These are phyloP conservation scores for Oscheius onirici DNA, from an alignment of 2,888 invertebrate genomes.

Conservation along the genomic window DNA sequence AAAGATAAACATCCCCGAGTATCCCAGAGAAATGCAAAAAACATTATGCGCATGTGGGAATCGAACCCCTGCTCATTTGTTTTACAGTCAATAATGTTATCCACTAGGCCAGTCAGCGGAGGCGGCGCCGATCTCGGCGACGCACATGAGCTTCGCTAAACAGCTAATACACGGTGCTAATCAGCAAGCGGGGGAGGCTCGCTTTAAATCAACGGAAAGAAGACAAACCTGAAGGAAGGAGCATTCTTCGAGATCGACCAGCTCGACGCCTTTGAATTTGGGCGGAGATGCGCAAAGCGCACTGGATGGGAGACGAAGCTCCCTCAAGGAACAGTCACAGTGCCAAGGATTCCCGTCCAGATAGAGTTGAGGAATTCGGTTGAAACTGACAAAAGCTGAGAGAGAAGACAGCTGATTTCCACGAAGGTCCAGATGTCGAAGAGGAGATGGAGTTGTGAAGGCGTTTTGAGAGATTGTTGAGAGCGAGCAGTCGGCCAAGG, in stretches of 20 bases:
- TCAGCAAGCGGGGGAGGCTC: too few relatives aligned
- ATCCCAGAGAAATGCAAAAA: too few relatives aligned
- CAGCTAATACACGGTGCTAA: too few relatives aligned
- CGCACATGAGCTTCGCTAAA: too few relatives aligned
- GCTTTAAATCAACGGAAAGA: background rate
- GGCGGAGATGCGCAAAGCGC: conserved; percentile 43
- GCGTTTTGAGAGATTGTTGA: conserved; percentile 43
- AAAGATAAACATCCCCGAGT: too few relatives aligned
- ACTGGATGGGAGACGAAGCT: conserved; percentile 35
- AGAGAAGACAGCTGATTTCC: conserved; percentile 38
- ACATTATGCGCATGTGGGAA: too few relatives aligned
- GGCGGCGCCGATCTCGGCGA: too few relatives aligned
- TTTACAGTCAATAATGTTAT: too few relatives aligned
- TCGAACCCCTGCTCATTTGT: too few relatives aligned
- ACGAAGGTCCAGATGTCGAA: conserved; percentile 43
- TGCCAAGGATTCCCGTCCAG: conserved; percentile 52
- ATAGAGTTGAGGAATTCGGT: conserved; percentile 28
- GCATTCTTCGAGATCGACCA: conserved; percentile 37
- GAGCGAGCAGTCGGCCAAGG: conserved; percentile 39
- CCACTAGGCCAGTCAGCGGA: too few relatives aligned
- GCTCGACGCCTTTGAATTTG: conserved; percentile 32
- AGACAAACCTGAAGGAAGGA: conserved; percentile 35
- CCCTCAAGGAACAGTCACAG: conserved; percentile 49
- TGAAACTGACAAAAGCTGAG: background rate
- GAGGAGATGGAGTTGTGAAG: conserved; percentile 48